phyloP scores from a whole-genome alignment of 2,113 vertebrate genomes.

The Brachyhypopomus occidentalis region DNA sequence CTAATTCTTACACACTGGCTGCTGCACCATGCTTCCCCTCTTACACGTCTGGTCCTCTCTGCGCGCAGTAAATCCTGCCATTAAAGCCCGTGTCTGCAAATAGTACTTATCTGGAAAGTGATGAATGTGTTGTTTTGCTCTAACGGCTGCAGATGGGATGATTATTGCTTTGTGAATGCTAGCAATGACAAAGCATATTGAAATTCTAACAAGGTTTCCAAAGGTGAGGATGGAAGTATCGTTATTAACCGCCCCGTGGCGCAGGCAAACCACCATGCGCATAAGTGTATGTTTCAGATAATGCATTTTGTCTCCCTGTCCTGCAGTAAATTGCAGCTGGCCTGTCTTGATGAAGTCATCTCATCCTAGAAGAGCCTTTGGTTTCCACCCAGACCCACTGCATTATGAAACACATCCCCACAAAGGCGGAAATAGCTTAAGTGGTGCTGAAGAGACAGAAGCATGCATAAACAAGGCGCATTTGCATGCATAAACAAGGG shows the following conservation, averaged over 20 bases:
- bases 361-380: conserved; percentile 21
- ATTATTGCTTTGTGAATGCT: not conserved
- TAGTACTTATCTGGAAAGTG: conserved; percentile 6
- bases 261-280: conserved; percentile 2
- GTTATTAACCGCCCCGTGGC: conserved; percentile 16
- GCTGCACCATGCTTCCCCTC: not conserved
- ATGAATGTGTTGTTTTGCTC: conserved; percentile 20
- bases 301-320: conserved; percentile 9
- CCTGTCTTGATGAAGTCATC: not conserved
- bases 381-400: conserved; percentile 35
- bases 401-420: conserved; percentile 60
- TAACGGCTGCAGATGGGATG: not conserved
- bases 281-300: conserved; percentile 5
- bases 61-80: conserved; percentile 1
- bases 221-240: conserved; percentile 36
- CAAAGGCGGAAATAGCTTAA: conserved; percentile 51
- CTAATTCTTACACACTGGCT: not conserved
- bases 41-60: not conserved
- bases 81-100: not conserved
- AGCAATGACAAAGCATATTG: conserved; percentile 28
- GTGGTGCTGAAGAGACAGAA: conserved; percentile 16
- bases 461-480: conserved; percentile 21
- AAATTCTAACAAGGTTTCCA: conserved; percentile 29
- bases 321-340: not conserved
- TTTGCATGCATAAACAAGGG: conserved; percentile 20